Evolutionary conservation across 2,113 vertebrate species (phyloP), one percentile per base, ranked within the genome.

Genomic region (Dolichallabes microphthalmus): DNA sequence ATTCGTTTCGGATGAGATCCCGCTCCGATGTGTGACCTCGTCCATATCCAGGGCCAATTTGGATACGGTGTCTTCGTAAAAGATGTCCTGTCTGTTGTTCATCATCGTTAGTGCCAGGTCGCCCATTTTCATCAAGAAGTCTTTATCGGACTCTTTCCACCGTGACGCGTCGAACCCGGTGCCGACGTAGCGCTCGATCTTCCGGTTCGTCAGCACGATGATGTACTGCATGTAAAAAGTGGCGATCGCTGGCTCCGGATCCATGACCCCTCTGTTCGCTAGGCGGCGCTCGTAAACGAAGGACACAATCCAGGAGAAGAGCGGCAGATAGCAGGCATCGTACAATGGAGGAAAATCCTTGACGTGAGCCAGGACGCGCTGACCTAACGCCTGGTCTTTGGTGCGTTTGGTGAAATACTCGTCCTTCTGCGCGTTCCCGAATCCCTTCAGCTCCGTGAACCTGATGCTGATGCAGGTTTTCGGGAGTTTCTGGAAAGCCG

Each of bases 271-370:
- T 0, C 35, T 53, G 2, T 86, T 79, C 0, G n/a, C 13, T 57
- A 84, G 92, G 30, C 35, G 66, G 35, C 87, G 73, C 69, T 90
- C 82, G 0, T 92, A 93, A 63, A 94, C 64, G 0, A 84, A 89
- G 11, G 92, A 88, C 73, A 93, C 75, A 25, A 95, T 92, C 94
- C 95, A 95, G 90, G 90, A 92, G 57, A 92, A 73, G 19, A 94
- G 92, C 0, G 95, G 95, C 1, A 93, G 90, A 8, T 89, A 90
- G 63, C 92, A 90, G 6, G 94, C 88, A 14, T 87, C 86, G 0
- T 22, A 3, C 4, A 95, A 90, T 0, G 55, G 87, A 0, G 89
- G 92, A 2, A 85, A 83, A 0, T 30, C 61, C 69, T 90, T 94
- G n/a, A 92, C 88, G 3, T 92, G 92, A 0, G 45, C 12, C 0